Percentiles rank a stretch among this genome's conserved stretches.
These are phyloP conservation scores for Rhagium mordax DNA, from an alignment of 2,888 invertebrate species.

Conservation along the genomic window DNA sequence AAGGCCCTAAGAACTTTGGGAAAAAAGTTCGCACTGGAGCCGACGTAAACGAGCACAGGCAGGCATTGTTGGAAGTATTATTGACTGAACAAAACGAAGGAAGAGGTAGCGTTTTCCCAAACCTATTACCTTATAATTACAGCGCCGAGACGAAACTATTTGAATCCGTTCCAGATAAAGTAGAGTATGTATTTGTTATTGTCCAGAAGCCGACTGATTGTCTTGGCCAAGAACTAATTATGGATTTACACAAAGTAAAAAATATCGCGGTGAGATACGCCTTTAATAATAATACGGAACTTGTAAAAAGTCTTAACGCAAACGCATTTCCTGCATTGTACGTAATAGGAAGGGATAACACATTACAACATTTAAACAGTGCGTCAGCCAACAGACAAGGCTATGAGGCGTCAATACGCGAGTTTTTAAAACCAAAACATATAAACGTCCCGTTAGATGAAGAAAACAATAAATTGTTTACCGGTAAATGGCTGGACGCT, in stretches of 20 bases:
- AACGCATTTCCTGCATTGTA: constrained; percentile 74
- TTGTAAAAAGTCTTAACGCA: constrained; percentile 71
- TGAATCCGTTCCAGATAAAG: constrained; percentile 70
- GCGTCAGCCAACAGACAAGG: constrained; percentile 30
- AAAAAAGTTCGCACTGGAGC: constrained; percentile 72
- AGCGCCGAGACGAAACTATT: constrained; percentile 64
- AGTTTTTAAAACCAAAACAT: constrained; percentile 69
- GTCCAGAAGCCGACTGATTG: constrained; percentile 78
- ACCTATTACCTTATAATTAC: constrained; percentile 75
- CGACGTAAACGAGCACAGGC: constrained; percentile 74
- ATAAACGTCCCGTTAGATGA: constrained; percentile 46
- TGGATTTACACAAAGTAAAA: constrained; percentile 77
- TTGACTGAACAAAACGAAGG: constrained; percentile 77
- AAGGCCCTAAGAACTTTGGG: constrained; percentile 77
- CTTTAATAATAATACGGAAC: constrained; percentile 70
- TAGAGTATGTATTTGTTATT: constrained; percentile 77
- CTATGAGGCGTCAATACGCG: constrained; percentile 71
- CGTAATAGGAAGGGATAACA: constrained; percentile 66
- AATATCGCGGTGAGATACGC: constrained; percentile 76
- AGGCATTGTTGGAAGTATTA: constrained; percentile 73
- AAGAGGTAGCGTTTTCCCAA: constrained; percentile 76
- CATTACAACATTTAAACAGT: constrained; percentile 42
- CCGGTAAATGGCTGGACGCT: constrained; percentile 67
- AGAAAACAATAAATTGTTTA: constrained; percentile 49
- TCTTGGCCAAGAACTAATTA: constrained; percentile 77